Evolutionary conservation across 2,888 invertebrate species (phyloP), one percentile per base, ranked within the genome.

Genomic region (Agrotis segetum): DNA sequence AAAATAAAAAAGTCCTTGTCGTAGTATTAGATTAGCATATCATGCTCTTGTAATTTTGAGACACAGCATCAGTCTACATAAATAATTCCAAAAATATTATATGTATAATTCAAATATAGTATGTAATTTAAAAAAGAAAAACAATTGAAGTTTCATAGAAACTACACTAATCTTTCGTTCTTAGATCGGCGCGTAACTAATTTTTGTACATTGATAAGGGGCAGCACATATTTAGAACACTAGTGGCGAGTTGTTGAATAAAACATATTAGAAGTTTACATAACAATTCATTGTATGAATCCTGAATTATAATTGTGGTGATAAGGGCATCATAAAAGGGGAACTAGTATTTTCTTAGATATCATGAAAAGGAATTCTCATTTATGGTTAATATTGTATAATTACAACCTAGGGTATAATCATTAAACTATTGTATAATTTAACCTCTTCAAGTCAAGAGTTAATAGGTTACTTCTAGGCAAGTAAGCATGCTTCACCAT

Each of bases 191-290:
- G 60, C 34, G 65, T 16, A 78, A 74, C 79, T 66, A 79, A 82
- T 82, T 65, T 60, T 13, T 52, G 66, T 34, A 53, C 65, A 24
- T 65, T 72, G 82, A 79, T 79, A 82, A 72, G 62, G 58, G 64
- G 44, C 14, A n/a, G 52, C 52, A 60, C 47, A 55, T 21, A 81
- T 71, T 62, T 74, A 79, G 74, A 79, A 64, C 71, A 65, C 40
- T 59, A 1, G 44, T 14, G 24, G 67, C 17, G 5, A 47, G 21
- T 14, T 73, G 73, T 74, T 74, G 71, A 72, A 77, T 46, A 69
- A 73, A 81, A 71, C 75, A 72, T 69, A 65, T 70, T 55, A 53
- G 29, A 77, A 73, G 81, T 84, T 76, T 83, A 68, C 76, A 85
- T 71, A 85, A 83, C 67, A 82, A 47, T 71, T 50, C 70, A 73